Evolutionary conservation across 2,113 vertebrate genomes (phyloP).

Genomic region (Passer domesticus): DNA sequence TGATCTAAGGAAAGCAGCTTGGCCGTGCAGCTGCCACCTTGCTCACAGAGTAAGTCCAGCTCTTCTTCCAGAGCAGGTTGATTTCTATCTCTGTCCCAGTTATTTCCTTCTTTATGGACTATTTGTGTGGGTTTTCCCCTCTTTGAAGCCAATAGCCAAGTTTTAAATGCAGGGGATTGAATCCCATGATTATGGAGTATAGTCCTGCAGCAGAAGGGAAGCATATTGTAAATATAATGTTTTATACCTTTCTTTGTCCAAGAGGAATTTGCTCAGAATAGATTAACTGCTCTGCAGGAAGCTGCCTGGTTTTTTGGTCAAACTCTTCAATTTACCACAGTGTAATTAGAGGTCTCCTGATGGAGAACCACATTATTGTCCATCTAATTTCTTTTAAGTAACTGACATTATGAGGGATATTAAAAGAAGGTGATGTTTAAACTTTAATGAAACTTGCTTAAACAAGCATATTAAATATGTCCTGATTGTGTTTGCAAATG

Average conservation of each 20-base stretch:
- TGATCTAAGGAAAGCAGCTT: background rate
- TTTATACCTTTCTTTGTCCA: background rate
- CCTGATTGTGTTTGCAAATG: background rate
- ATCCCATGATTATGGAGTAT: background rate
- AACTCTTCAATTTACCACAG: background rate
- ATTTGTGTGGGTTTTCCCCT: background rate
- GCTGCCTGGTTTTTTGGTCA: background rate
- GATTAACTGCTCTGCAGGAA: background rate
- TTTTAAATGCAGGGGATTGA: background rate
- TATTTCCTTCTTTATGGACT: background rate
- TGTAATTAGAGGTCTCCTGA: background rate
- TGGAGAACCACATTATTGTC: background rate
- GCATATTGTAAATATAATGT: background rate
- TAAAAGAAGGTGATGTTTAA: background rate
- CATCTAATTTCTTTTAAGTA: background rate
- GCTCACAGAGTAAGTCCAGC: background rate
- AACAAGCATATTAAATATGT: background rate
- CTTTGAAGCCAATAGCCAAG: background rate
- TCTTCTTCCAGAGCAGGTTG: background rate
- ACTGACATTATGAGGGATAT: background rate
- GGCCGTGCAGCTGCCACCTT: background rate
- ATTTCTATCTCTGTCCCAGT: background rate
- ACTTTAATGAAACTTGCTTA: background rate
- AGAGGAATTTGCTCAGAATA: background rate
- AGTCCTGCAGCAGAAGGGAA: background rate